These are phyloP conservation scores for Sinocyclocheilus grahami DNA, from an alignment of 2,113 vertebrate genomes.

Conservation along the genomic window DNA sequence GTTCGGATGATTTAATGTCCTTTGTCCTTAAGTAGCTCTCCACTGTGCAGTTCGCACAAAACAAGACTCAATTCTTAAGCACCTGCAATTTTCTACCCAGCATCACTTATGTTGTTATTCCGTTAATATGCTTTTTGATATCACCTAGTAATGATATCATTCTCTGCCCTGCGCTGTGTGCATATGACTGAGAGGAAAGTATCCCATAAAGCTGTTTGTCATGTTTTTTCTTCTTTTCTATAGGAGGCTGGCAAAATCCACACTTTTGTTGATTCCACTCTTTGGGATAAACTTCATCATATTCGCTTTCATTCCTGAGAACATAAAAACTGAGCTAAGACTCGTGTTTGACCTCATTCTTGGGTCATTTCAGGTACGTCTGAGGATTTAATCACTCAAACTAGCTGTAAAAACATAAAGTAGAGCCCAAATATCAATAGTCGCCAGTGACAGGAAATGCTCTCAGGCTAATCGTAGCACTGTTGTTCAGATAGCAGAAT, in stretches of 20 bases:
- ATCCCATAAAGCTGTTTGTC: slow-evolving; percentile 16
- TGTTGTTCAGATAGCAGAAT: slow-evolving; percentile 13
- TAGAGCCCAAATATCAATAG: neutral
- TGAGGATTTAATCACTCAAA: neutral
- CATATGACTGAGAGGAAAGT: slow-evolving; percentile 21
- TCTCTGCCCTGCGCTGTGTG: neutral
- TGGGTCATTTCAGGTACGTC: slow-evolving; percentile 92
- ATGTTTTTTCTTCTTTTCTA: slow-evolving; percentile 54
- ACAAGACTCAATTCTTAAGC: slow-evolving; percentile 31
- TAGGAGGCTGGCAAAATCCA: slow-evolving; percentile 97
- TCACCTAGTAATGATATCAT: slow-evolving; percentile 14
- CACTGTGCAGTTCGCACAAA: slow-evolving; percentile 23
- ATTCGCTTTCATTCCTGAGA: slow-evolving; percentile 93
- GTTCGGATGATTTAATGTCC: slow-evolving; percentile 47
- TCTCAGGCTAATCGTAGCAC: neutral
- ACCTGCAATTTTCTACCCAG: slow-evolving; percentile 45
- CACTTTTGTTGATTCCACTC: slow-evolving; percentile 93
- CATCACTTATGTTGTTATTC: slow-evolving; percentile 39
- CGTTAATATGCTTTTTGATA: slow-evolving; percentile 13
- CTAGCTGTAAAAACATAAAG: slow-evolving; percentile 1
- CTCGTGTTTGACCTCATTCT: slow-evolving; percentile 89
- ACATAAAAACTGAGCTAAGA: slow-evolving; percentile 83
- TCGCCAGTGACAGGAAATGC: neutral
- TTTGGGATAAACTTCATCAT: slow-evolving; percentile 95
- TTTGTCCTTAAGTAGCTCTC: slow-evolving; percentile 52